Percentiles rank a stretch among this genome's conserved stretches.
phyloP scores from a whole-genome alignment of 53 echinoderm and acorn worm genomes.

The Mesocentrotus franciscanus region DNA sequence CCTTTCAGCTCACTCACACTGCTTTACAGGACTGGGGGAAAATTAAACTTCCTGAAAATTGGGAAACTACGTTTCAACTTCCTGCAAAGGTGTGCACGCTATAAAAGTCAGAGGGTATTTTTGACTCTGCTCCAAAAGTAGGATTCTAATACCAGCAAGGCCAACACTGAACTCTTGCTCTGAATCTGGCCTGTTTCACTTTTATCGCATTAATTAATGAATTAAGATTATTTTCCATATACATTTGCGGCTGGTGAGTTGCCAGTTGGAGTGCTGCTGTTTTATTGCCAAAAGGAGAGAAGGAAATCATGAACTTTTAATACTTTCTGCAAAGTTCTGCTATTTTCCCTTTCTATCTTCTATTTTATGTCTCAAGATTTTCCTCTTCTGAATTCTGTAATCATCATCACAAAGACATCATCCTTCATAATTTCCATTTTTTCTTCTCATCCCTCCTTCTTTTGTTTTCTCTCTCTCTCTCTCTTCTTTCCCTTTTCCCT shows the following conservation, averaged over 20 bases:
- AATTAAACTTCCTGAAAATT: not conserved
- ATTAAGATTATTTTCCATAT: not conserved
- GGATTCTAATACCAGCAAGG: not conserved
- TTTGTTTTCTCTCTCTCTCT: no score
- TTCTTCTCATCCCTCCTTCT: no score
- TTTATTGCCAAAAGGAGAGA: not conserved
- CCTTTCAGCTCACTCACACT: not conserved
- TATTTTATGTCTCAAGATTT: not conserved
- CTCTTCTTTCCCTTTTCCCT: no score
- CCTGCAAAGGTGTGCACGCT: constrained; percentile 12
- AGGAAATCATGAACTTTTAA: not conserved
- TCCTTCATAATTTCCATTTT: no score
- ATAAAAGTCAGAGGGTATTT: constrained; percentile 11
- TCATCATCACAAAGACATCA: no score
- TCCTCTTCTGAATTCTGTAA: not conserved
- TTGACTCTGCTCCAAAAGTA: not conserved
- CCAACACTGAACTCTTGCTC: not conserved
- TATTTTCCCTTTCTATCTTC: no score
- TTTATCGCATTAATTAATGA: not conserved
- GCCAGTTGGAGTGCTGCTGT: not conserved
- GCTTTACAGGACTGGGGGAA: not conserved
- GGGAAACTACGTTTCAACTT: not conserved
- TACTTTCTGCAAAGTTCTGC: not conserved
- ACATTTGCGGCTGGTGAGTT: not conserved
- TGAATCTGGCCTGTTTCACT: not conserved